phyloP scores from a whole-genome alignment of 2,113 vertebrate species.

The Cynoglossus semilaevis region DNA sequence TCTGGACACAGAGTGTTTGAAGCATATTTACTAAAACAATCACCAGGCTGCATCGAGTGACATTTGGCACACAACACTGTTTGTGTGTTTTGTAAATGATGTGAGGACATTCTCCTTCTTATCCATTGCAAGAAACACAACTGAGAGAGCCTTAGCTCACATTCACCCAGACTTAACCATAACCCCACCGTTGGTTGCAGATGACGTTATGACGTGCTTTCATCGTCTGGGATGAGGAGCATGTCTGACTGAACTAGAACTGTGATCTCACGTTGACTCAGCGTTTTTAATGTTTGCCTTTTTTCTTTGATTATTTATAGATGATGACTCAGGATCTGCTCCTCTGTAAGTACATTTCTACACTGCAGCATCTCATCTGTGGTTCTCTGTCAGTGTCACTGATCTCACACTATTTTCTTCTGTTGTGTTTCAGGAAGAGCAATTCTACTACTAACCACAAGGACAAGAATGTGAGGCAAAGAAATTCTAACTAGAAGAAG shows the following conservation, averaged over 20 bases:
- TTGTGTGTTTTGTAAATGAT: not conserved
- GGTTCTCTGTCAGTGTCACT: fast-evolving
- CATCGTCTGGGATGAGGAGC: conserved; percentile 16
- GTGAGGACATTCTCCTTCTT: not conserved
- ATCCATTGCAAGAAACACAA: conserved; percentile 10
- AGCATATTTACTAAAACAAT: not conserved
- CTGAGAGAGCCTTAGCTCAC: conserved; percentile 46
- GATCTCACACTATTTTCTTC: not conserved
- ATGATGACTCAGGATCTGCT: conserved; percentile 90
- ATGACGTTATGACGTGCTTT: conserved; percentile 46
- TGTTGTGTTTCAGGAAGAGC: conserved; percentile 82
- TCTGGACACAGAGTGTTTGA: not conserved
- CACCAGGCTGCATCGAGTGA: not conserved
- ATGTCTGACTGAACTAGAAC: conserved; percentile 21
- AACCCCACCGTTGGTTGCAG: conserved; percentile 33
- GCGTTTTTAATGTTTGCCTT: conserved; percentile 1
- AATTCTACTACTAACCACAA: conserved; percentile 85
- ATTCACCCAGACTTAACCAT: conserved; percentile 33
- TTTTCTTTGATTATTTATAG: conserved; percentile 60
- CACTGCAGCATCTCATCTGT: not conserved
- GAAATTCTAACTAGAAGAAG: conserved; percentile 84
- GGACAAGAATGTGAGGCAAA: conserved; percentile 90
- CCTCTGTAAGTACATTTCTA: conserved; percentile 85
- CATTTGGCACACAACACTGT: not conserved
- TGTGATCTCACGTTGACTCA: conserved; percentile 12